Percentiles rank a stretch among this genome's conserved stretches.
These are phyloP conservation scores for Centropus unirufus DNA, from an alignment of 2,113 vertebrate species.

Conservation along the genomic window DNA sequence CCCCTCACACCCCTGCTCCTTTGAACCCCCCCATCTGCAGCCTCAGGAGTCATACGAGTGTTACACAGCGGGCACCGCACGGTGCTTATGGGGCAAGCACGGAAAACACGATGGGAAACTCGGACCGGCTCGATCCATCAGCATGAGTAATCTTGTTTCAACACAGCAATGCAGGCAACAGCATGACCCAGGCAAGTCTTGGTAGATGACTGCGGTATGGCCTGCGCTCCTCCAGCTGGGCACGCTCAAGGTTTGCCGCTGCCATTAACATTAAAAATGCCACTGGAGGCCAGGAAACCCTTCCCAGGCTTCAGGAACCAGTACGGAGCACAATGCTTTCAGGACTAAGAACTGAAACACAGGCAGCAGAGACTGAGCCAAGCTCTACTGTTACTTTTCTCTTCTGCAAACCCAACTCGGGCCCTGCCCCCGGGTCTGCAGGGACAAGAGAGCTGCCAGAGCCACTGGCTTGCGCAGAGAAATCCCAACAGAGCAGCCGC, in stretches of 20 bases:
- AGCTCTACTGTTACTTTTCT: background rate
- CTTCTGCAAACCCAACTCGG: background rate
- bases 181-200: background rate
- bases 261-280: background rate
- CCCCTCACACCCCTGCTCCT: background rate
- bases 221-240: background rate
- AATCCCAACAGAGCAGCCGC: background rate
- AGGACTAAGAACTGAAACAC: background rate
- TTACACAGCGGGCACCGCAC: fast-evolving
- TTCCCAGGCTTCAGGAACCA: background rate
- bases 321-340: background rate
- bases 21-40: background rate
- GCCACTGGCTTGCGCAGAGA: background rate
- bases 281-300: background rate
- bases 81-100: background rate
- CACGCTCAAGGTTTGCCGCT: background rate
- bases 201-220: no score
- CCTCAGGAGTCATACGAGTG: no score
- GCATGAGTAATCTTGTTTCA: background rate
- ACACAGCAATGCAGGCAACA: background rate
- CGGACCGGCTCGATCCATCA: background rate
- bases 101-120: background rate
- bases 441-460: background rate
- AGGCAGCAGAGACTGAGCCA: background rate
- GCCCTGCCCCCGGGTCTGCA: background rate